phyloP scores from a whole-genome alignment of 1,140 invertebrate species.

The Atopsyche davidsoni region DNA sequence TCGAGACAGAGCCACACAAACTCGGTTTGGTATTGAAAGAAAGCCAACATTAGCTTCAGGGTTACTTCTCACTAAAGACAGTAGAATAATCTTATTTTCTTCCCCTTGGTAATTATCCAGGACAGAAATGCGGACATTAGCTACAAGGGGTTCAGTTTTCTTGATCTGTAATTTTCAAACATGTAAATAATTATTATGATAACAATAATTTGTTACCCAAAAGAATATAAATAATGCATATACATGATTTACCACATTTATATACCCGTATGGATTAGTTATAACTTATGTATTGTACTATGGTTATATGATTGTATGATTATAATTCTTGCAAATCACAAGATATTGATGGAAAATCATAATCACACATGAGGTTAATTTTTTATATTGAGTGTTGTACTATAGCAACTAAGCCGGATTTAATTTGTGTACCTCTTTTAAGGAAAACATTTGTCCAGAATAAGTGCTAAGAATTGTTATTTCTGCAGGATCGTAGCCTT shows the following conservation, averaged over 20 bases:
- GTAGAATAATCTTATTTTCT: conserved; percentile 75
- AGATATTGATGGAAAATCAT: no score
- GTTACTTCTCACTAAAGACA: conserved; percentile 78
- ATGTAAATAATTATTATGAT: no score
- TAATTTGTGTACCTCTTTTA: conserved; percentile 35
- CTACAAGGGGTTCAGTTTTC: not conserved
- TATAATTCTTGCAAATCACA: no score
- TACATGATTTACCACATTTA: no score
- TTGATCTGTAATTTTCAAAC: not conserved
- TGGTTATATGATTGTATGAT: no score
- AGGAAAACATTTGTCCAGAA: conserved; percentile 54
- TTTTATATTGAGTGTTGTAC: no score
- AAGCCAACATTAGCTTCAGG: conserved; percentile 66
- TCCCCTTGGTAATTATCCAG: conserved; percentile 84
- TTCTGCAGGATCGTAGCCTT: conserved; percentile 51
- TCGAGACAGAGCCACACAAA: conserved; percentile 77
- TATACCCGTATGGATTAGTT: no score
- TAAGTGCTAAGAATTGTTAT: conserved; percentile 66
- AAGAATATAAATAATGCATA: no score
- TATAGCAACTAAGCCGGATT: no score
- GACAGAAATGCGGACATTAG: conserved; percentile 49
- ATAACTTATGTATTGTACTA: no score
- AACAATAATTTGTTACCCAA: no score
- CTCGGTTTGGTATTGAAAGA: conserved; percentile 64
- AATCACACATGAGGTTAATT: no score